Conservation (phyloP, 1,140 invertebrate species). For the Drosophila lacteicornis region DNA sequence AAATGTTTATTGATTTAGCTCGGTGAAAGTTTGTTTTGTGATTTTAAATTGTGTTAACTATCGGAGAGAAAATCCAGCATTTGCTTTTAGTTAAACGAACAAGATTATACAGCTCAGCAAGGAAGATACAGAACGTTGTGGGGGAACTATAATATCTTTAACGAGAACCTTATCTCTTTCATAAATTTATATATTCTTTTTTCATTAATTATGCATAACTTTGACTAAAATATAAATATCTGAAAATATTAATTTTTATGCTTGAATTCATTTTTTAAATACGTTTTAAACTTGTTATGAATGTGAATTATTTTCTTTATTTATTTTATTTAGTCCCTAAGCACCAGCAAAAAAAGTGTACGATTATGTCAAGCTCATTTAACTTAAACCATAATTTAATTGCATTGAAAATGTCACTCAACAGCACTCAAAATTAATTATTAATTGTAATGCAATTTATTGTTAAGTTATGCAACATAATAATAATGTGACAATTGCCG, state of each 20-base stretch:
- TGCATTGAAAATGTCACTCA: conserved; percentile 5
- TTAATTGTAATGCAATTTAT: conserved; percentile 42
- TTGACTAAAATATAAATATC: too few species aligned
- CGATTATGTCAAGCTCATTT: conserved; percentile 15
- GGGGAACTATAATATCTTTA: neutral
- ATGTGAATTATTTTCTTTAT: neutral
- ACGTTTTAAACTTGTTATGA: neutral
- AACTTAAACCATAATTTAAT: conserved; percentile 24
- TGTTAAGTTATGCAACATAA: conserved; percentile 17
- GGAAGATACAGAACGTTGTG: neutral
- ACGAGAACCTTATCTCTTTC: too few species aligned
- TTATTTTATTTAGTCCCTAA: neutral
- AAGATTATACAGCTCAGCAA: neutral
- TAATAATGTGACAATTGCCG: conserved; percentile 16
- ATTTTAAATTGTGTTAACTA: conserved; percentile 31
- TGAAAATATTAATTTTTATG: too few species aligned
- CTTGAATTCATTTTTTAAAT: neutral
- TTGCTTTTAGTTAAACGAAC: neutral
- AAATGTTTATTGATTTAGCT: conserved; percentile 48
- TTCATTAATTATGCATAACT: too few species aligned
- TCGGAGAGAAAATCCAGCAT: neutral
- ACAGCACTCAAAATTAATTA: conserved; percentile 38
- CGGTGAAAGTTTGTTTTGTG: conserved; percentile 28
- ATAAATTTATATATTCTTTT: neutral
- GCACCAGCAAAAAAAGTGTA: neutral